phyloP scores from a whole-genome alignment of 2,113 vertebrate species.

The Girardinichthys multiradiatus region DNA sequence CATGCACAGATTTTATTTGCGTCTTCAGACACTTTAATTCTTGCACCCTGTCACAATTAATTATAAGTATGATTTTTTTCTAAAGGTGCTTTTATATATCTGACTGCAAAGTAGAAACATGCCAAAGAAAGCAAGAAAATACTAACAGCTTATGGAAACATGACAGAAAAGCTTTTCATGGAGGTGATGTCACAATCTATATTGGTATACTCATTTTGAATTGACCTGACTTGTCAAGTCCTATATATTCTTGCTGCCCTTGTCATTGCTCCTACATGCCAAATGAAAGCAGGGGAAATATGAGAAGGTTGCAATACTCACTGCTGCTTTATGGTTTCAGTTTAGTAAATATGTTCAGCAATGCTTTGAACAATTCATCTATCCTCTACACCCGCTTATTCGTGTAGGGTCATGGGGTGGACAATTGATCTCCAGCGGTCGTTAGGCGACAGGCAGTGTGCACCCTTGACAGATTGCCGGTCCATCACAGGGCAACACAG shows the following conservation, averaged over 20 bases:
- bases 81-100: not conserved
- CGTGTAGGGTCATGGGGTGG: too few relatives aligned
- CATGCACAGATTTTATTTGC: not conserved
- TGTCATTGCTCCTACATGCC: not conserved
- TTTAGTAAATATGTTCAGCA: not conserved
- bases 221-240: not conserved
- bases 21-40: not conserved
- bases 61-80: not conserved
- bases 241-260: not conserved
- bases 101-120: not conserved
- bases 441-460: too few relatives aligned
- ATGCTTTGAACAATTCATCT: not conserved
- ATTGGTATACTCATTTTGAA: not conserved
- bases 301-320: not conserved
- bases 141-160: not conserved
- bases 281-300: not conserved
- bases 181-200: not conserved
- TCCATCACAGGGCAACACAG: too few relatives aligned
- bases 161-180: not conserved
- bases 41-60: not conserved
- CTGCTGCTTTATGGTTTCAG: not conserved
- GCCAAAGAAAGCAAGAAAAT: not conserved
- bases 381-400: too few relatives aligned
- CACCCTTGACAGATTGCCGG: too few relatives aligned
- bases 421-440: too few relatives aligned